Base-by-base conservation (phyloP, 2,888 invertebrate species). In the Drosophila fulvimacula region DNA sequence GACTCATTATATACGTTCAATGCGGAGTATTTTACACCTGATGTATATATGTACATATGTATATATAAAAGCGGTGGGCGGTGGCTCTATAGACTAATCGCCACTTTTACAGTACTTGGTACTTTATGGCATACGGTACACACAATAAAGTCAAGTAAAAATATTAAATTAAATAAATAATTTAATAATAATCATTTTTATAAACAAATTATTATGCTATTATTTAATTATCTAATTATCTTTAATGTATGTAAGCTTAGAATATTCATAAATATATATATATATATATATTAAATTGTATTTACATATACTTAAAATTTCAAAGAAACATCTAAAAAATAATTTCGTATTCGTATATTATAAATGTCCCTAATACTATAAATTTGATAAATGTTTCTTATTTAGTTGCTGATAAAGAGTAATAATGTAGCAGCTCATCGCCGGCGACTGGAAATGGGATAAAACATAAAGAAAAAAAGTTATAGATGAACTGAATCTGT, bases 371-470 rank as follows among this genome's bases (percentile, higher is more conserved):
- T 21, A 13, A 13, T 63, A 27, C n/a, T 15, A 41, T 36, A 41
- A 15, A 52, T n/a, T 11, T 17, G 13, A n/a, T 58, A n/a, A 19
- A 11, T 42, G 1, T 56, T 41, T 41, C 32, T 21, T 57, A 10
- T 60, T 5, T 27, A 59, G 36, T 38, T 73, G 36, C 75, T 58
- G 49, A 55, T 48, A 24, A 36, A 36, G 21, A 52, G 15, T n/a
- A 21, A 59, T 63, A 63, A 73, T 75, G 76, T 64, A 46, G 55
- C 58, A 46, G 11, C 48, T n/a, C 30, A 3, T 17, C 3, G 11
- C 27, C 6, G 30, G 17, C 11, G 24, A 55, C 36, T 62, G 32
- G 55, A 56, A 57, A 63, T 63, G 27, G 52, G 30, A 48, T 13
- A 32, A 48, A 30, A 55, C n/a, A 27, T n/a, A 17, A 6, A 17